Percentiles rank a stretch among this genome's conserved stretches.
phyloP scores from a whole-genome alignment of 2,113 vertebrate species.

The Scolopax mira region DNA sequence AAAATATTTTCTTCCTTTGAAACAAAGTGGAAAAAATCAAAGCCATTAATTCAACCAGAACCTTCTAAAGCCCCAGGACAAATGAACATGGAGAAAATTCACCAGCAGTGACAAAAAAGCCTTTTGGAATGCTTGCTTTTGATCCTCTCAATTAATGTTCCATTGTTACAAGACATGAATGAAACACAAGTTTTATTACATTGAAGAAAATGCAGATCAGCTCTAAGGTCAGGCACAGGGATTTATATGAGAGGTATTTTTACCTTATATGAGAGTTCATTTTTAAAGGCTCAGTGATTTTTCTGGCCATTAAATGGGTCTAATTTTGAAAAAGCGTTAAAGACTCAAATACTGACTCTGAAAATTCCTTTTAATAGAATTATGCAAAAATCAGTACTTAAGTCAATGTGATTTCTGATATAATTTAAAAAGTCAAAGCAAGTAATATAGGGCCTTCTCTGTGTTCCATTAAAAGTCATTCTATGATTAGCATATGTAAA shows the following conservation, averaged over 20 bases:
- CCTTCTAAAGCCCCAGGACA: background rate
- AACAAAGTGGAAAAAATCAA: conserved; percentile 15
- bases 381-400: background rate
- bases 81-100: background rate
- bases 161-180: conserved; percentile 16
- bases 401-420: background rate
- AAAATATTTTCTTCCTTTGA: background rate
- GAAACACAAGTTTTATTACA: background rate
- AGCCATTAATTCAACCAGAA: background rate
- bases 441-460: background rate
- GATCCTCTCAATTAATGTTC: conserved; percentile 29
- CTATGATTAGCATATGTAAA: background rate
- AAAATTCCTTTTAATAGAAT: conserved; percentile 7
- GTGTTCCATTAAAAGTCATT: background rate
- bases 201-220: conserved; percentile 14
- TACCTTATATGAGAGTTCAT: too few relatives aligned
- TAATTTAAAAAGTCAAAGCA: background rate
- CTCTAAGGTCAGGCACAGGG: background rate
- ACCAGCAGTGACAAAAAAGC: background rate
- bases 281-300: background rate
- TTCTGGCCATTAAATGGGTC: background rate
- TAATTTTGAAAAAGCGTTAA: conserved; percentile 2
- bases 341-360: background rate
- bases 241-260: background rate
- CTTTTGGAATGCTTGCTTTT: background rate